Evolutionary conservation across 2,113 vertebrate genomes (phyloP), one percentile per base, ranked within the genome.

Genomic region (Chelonoidis abingdonii): DNA sequence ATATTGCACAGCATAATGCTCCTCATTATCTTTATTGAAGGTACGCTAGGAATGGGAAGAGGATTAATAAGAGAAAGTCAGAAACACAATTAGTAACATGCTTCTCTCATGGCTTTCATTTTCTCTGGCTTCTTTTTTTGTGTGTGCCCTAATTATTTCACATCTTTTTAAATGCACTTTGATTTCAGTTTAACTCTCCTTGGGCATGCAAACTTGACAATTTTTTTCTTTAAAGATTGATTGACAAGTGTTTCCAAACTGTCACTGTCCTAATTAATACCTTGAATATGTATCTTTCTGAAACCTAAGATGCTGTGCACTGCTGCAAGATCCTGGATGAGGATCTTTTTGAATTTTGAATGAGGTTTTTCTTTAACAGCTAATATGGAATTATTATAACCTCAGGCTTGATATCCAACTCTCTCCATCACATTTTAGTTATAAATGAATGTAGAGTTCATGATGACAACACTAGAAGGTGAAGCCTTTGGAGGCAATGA

Each of bases 101-200:
- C 49, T 83, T 95, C 76, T 97, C 52, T 94, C 62, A 86, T 52
- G 84, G 80, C 75, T 95, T 95, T 96, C 88, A 86, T 92, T 97
- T 95, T 75, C 89, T 96, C 92, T 93, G 83, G 72, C 65, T 95
- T 95, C 27, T 88, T 95, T 92, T 95, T 65, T 88, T 72, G 49
- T 85, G 79, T 72, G 53, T 85, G 81, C 50, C 80, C 90, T 96
- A 97, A 97, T 97, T 97, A 97, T 97, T 96, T 95, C 50, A 31
- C 12, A 59, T 92, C 44, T 95, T 97, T 95, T 95, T 95, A 97
- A 97, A 96, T 97, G 94, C 96, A 94, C 93, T 95, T 93, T 97
- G 93, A 96, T 97, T 97, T 97, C 87, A 97, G 56, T 96, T 96
- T 94, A 94, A 84, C 38, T 96, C 94, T 97, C 96, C 78, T 80